These are phyloP conservation scores for Catocala nupta DNA, from an alignment of 2,888 invertebrate genomes.

Conservation along the genomic window DNA sequence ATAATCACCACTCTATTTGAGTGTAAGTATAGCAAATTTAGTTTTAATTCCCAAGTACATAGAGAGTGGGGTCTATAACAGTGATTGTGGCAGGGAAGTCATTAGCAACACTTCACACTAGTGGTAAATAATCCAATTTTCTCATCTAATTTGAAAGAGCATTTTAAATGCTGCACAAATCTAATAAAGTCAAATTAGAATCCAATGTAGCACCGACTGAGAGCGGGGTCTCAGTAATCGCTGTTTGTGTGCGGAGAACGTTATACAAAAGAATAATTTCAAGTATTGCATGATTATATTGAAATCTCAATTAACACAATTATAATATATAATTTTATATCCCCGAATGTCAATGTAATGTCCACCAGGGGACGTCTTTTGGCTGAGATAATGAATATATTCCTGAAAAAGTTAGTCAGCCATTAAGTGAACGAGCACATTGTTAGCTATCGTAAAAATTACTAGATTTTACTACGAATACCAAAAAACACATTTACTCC, in stretches of 20 bases:
- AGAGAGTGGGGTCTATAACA: constrained; percentile 38
- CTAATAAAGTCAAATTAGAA: constrained; percentile 81
- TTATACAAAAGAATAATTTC: too few species aligned
- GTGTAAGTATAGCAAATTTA: constrained; percentile 44
- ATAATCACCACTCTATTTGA: constrained; percentile 9
- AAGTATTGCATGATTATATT: too few species aligned
- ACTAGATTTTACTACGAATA: too few species aligned
- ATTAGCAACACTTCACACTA: constrained; percentile 61
- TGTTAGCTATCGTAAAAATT: too few species aligned
- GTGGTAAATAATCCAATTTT: constrained; percentile 75
- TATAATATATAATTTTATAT: too few species aligned
- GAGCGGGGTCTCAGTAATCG: constrained; percentile 37
- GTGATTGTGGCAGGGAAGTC: constrained; percentile 58
- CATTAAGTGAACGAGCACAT: too few species aligned
- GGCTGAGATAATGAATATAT: too few species aligned
- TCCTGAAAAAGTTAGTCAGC: too few species aligned
- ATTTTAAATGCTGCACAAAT: constrained; percentile 82
- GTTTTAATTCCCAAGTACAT: constrained; percentile 38
- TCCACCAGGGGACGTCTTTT: too few species aligned
- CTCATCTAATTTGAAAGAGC: constrained; percentile 71
- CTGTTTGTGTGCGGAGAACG: constrained; percentile 4
- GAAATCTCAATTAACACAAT: too few species aligned
- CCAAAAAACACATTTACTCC: too few species aligned
- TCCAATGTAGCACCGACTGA: constrained; percentile 68
- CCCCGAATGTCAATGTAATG: too few species aligned